Conservation (phyloP, 2,797 vertebrate species). For the Halcyon leucocephala region DNA sequence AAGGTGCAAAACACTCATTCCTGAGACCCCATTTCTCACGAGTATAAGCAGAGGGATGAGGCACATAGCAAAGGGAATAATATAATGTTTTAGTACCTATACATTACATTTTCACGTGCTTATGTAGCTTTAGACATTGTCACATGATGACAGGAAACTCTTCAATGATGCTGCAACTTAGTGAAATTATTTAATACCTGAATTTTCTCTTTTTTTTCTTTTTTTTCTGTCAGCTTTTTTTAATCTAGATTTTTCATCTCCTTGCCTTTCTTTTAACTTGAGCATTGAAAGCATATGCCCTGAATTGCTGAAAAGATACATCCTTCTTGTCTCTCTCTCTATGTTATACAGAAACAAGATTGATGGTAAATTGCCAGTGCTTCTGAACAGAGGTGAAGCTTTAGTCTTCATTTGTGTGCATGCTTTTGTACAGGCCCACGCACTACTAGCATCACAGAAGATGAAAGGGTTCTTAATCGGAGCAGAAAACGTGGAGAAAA, state of each 20-base stretch:
- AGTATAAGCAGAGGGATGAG: neutral
- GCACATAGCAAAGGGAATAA: neutral
- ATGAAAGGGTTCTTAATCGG: constrained; percentile 42
- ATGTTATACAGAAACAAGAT: neutral
- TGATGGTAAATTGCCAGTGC: neutral
- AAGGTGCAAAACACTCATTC: neutral
- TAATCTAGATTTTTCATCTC: neutral
- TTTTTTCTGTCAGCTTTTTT: neutral
- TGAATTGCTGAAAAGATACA: neutral
- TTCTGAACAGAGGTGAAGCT: constrained; percentile 22
- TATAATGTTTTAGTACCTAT: neutral
- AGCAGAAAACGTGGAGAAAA: constrained; percentile 38
- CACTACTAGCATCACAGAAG: neutral
- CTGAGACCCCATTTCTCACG: neutral
- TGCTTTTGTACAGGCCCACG: constrained; percentile 4
- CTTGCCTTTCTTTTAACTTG: neutral
- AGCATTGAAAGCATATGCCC: neutral
- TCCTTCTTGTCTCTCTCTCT: neutral
- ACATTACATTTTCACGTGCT: neutral
- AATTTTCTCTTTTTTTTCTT: neutral
- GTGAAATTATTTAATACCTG: neutral
- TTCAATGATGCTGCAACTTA: neutral
- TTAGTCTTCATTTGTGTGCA: constrained; percentile 44
- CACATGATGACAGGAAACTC: neutral
- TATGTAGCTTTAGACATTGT: neutral